phyloP scores from a whole-genome alignment of 2,797 vertebrate species.

The Myioborus melanocephalus region DNA sequence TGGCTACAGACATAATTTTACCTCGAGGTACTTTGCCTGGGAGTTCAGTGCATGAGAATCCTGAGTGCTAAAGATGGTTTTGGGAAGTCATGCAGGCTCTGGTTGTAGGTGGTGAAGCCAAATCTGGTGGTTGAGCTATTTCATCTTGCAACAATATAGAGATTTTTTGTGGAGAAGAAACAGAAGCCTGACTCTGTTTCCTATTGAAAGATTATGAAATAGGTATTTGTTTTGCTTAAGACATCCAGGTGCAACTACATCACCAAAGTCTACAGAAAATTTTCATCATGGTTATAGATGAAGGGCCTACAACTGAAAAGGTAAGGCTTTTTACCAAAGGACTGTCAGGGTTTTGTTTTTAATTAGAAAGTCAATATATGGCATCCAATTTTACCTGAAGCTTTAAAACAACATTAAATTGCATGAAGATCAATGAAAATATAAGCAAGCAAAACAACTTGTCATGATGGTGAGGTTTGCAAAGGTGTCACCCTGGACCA shows the following conservation, averaged over 20 bases:
- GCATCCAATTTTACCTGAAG: neutral
- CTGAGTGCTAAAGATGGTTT: neutral
- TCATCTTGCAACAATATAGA: neutral
- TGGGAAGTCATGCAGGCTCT: neutral
- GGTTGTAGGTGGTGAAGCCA: neutral
- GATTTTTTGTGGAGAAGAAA: neutral
- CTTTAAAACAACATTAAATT: neutral
- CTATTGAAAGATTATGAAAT: neutral
- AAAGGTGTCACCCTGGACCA: neutral
- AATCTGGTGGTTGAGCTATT: neutral
- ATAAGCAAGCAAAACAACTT: neutral
- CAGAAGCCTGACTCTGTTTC: neutral
- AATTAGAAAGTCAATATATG: neutral
- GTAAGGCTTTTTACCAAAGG: neutral
- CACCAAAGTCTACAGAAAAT: neutral
- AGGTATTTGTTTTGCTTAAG: neutral
- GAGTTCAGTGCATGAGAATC: neutral
- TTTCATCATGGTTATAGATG: neutral
- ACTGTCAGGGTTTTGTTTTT: neutral
- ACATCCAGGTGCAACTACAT: neutral
- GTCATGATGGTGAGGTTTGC: neutral
- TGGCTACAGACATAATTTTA: neutral
- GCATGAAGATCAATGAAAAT: neutral
- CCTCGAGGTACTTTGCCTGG: neutral
- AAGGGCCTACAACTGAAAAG: neutral